phyloP scores from a whole-genome alignment of 2,797 vertebrate species.

The Leontopithecus rosalia region DNA sequence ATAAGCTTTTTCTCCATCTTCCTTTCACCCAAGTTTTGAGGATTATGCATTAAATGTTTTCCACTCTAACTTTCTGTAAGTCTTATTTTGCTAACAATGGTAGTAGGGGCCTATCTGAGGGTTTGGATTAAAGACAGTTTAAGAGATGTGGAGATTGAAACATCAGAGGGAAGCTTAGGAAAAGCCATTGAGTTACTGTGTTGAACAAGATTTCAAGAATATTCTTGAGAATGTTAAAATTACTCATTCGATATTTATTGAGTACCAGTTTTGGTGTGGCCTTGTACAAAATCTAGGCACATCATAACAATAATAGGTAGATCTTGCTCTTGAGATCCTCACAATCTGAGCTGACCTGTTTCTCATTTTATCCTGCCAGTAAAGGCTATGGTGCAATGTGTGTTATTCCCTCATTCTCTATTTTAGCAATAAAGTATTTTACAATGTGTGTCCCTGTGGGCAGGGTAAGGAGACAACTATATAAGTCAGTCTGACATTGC shows the following conservation, averaged over 20 bases:
- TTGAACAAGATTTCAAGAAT: background rate
- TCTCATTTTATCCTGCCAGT: background rate
- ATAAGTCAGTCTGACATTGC: background rate
- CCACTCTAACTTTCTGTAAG: background rate
- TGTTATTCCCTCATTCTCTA: background rate
- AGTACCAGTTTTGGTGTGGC: background rate
- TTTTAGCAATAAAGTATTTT: background rate
- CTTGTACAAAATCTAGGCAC: background rate
- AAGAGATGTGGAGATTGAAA: background rate
- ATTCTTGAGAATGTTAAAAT: background rate
- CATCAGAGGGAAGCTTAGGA: background rate
- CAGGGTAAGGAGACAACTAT: background rate
- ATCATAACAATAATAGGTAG: background rate
- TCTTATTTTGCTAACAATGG: background rate
- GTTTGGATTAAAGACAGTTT: background rate
- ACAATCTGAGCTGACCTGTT: background rate
- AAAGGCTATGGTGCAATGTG: background rate
- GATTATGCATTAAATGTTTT: slow-evolving; percentile 7
- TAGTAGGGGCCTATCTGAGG: background rate
- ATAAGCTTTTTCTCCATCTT: background rate
- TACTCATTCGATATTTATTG: background rate
- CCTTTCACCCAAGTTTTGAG: background rate
- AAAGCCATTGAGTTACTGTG: background rate
- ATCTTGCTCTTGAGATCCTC: background rate
- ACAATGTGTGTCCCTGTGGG: background rate